A percentile compares a stretch with the other conserved stretches of the same genome.
phyloP scores from a whole-genome alignment of 2,888 invertebrate species.

The Sericinus montela region DNA sequence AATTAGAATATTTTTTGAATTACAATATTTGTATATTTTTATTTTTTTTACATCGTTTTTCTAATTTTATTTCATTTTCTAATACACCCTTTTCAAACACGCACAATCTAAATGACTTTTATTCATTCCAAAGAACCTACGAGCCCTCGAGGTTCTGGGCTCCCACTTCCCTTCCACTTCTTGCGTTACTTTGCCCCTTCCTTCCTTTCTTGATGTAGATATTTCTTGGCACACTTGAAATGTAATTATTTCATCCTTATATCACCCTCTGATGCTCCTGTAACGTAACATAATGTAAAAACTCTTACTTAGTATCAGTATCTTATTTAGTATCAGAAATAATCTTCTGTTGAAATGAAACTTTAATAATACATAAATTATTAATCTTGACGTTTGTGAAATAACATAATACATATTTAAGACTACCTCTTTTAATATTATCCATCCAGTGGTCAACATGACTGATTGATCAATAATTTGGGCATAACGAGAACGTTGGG shows the following conservation, averaged over 20 bases:
- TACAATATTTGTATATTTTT: neutral
- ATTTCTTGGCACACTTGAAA: slow-evolving; percentile 10
- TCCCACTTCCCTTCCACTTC: slow-evolving; percentile 16
- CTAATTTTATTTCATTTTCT: slow-evolving; percentile 3
- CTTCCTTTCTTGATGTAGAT: slow-evolving; percentile 13
- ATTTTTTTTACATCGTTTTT: neutral
- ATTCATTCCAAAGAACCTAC: slow-evolving; percentile 15
- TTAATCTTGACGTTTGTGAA: too few species aligned
- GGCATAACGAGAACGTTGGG: too few species aligned
- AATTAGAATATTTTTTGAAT: too few species aligned
- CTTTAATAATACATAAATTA: too few species aligned
- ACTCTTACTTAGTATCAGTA: too few species aligned
- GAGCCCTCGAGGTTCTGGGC: slow-evolving; percentile 9
- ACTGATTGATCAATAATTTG: too few species aligned
- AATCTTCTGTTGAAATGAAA: too few species aligned
- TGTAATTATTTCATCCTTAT: slow-evolving; percentile 14
- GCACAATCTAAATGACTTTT: slow-evolving; percentile 20
- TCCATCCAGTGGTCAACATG: too few species aligned
- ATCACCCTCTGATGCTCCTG: neutral
- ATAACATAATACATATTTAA: too few species aligned
- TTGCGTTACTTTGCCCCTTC: slow-evolving; percentile 14
- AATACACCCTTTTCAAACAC: slow-evolving; percentile 13
- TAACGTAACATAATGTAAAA: too few species aligned
- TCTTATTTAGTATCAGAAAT: too few species aligned
- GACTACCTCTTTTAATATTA: too few species aligned